Conservation (phyloP, 2,113 vertebrate genomes). For the Epinephelus fuscoguttatus region DNA sequence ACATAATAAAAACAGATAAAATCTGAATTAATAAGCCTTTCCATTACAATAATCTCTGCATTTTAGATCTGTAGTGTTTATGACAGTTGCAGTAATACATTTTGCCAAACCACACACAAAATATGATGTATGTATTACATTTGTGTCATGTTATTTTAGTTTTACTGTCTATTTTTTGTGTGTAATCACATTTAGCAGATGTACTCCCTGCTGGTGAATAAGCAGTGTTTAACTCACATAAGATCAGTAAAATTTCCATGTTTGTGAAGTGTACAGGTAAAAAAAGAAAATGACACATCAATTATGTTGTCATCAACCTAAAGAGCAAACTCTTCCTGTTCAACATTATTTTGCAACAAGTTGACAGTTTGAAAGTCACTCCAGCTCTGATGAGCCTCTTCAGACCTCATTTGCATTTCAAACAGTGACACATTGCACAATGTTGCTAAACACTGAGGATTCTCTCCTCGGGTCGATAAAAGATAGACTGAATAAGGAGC, state of each 20-base stretch:
- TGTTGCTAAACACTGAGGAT: conserved; percentile 25
- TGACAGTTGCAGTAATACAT: not conserved
- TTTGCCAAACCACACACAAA: not conserved
- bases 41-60: not conserved
- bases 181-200: conserved; percentile 4
- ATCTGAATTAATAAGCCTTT: not conserved
- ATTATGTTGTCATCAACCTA: conserved; percentile 13
- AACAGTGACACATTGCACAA: conserved; percentile 27
- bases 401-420: conserved; percentile 40
- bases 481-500: conserved; percentile 10
- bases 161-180: not conserved
- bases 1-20: not conserved
- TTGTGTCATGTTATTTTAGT: not conserved
- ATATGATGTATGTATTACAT: not conserved
- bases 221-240: not conserved
- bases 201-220: not conserved
- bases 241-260: not conserved
- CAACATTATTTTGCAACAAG: conserved; percentile 46
- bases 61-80: not conserved
- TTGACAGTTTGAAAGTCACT: conserved; percentile 45
- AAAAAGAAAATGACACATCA: not conserved
- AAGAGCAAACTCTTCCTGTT: conserved; percentile 17
- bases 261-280: conserved; percentile 17
- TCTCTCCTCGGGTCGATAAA: not conserved
- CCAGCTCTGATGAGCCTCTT: conserved; percentile 33